These are phyloP conservation scores for Emesis furor DNA, from an alignment of 2,888 invertebrate genomes.

Conservation along the genomic window DNA sequence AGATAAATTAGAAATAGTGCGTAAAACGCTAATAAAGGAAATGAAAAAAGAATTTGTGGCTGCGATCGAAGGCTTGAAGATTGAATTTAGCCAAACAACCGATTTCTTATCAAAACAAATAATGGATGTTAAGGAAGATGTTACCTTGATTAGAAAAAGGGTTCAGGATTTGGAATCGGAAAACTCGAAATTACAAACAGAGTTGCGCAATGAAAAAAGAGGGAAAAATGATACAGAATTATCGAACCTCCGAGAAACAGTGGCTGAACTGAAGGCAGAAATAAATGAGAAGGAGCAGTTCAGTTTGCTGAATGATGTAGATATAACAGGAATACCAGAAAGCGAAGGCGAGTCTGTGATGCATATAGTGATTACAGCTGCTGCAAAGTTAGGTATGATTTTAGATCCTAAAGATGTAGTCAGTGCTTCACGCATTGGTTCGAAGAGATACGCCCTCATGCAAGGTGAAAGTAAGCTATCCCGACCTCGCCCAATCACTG, in stretches of 20 bases:
- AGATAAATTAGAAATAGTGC: not conserved
- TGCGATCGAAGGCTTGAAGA: not conserved
- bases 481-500: not conserved
- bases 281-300: not conserved
- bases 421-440: not conserved
- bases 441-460: not conserved
- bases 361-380: not conserved
- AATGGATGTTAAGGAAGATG: not conserved
- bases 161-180: not conserved
- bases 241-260: not conserved
- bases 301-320: conserved; percentile 2
- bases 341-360: not conserved
- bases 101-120: not conserved
- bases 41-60: not conserved
- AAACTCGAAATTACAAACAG: not conserved
- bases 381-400: conserved; percentile 12
- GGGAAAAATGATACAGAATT: not conserved
- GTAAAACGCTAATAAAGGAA: not conserved
- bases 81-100: not conserved
- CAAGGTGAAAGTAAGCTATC: not conserved
- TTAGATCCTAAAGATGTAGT: conserved; percentile 8
- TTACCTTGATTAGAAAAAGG: not conserved
- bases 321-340: conserved; percentile 15
- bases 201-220: not conserved
- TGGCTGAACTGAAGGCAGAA: not conserved